A percentile compares a stretch with the other conserved stretches of the same genome.
phyloP scores from a whole-genome alignment of 2,113 vertebrate genomes.

The Chaenogobius annularis region DNA sequence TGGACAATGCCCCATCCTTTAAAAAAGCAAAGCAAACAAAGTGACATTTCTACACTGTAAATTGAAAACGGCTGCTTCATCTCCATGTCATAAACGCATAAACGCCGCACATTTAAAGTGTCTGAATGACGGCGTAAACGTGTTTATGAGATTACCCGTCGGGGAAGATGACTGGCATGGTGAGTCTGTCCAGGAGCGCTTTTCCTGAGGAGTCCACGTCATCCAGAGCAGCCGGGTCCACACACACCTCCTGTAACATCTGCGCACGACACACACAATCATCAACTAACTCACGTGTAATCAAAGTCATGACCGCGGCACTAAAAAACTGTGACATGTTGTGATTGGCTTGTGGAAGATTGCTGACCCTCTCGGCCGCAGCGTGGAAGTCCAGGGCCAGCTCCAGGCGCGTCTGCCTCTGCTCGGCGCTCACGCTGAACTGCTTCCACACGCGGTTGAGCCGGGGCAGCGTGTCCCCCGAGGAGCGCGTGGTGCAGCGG shows the following conservation, averaged over 20 bases:
- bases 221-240: constrained; percentile 86
- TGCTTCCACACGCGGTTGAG: constrained; percentile 98
- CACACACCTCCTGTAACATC: constrained; percentile 87
- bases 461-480: constrained; percentile 92
- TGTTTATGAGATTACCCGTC: constrained; percentile 81
- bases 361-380: constrained; percentile 85
- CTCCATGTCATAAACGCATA: too few species aligned
- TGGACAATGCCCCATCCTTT: too few species aligned
- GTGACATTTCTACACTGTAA: too few species aligned
- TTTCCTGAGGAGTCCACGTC: constrained; percentile 92
- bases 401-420: constrained; percentile 89
- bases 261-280: constrained; percentile 46
- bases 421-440: constrained; percentile 90
- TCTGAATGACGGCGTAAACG: too few species aligned
- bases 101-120: too few species aligned
- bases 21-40: too few species aligned
- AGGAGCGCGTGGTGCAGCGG: constrained; percentile 92
- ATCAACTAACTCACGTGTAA: neutral
- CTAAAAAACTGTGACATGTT: too few species aligned
- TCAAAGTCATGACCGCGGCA: too few species aligned
- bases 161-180: constrained; percentile 92
- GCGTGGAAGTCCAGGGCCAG: constrained; percentile 89
- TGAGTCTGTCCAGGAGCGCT: constrained; percentile 91
- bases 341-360: neutral
- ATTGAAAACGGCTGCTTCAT: too few species aligned